These are phyloP conservation scores for Diorhabda elongata DNA, from an alignment of 1,140 invertebrate genomes.

Conservation along the genomic window DNA sequence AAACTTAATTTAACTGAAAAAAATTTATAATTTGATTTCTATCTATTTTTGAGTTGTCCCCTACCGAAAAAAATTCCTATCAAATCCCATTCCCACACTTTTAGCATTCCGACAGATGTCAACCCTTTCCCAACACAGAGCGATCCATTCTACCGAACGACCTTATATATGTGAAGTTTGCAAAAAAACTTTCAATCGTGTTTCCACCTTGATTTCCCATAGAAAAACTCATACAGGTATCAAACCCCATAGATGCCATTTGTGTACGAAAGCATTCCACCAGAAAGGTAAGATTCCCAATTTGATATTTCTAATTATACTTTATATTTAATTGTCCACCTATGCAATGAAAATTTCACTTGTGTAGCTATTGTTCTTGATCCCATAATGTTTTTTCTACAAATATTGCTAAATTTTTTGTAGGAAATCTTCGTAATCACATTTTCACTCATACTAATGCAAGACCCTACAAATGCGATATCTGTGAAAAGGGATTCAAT, in stretches of 20 bases:
- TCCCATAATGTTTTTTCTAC: too few relatives aligned
- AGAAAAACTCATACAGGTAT: constrained; percentile 68
- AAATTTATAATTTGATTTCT: not conserved
- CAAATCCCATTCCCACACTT: constrained; percentile 1
- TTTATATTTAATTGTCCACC: too few relatives aligned
- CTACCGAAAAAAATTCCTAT: not conserved
- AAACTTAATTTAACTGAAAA: not conserved
- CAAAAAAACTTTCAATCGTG: constrained; percentile 71
- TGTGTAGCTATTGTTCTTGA: too few relatives aligned
- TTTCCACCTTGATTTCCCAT: constrained; percentile 71
- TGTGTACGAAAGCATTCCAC: constrained; percentile 73
- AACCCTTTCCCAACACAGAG: constrained; percentile 67
- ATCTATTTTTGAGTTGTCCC: not conserved
- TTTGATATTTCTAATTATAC: too few relatives aligned
- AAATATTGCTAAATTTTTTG: constrained; percentile 5
- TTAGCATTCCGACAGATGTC: constrained; percentile 71
- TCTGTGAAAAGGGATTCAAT: constrained; percentile 74
- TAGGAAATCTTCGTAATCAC: constrained; percentile 68
- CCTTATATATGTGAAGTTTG: constrained; percentile 71
- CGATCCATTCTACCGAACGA: constrained; percentile 67
- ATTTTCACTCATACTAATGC: constrained; percentile 75
- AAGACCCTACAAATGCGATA: constrained; percentile 73
- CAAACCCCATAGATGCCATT: constrained; percentile 68
- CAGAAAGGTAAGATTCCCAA: constrained; percentile 57
- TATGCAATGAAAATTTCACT: too few relatives aligned